phyloP scores from a whole-genome alignment of 53 echinoderm and acorn worm genomes.

The Temnopleurus reevesii region DNA sequence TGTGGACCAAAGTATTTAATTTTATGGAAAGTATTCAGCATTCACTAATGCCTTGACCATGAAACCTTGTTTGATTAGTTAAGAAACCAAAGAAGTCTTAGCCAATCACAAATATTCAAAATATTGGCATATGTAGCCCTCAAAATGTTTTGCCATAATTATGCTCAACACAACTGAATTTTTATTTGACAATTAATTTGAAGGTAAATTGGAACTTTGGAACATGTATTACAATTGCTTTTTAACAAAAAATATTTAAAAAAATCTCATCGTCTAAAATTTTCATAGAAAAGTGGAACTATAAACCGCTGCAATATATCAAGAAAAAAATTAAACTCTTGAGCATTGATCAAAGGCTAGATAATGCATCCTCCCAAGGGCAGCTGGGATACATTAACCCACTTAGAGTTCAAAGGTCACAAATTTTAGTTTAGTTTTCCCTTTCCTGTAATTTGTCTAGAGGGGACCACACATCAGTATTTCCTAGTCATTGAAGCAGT shows the following conservation, averaged over 20 bases:
- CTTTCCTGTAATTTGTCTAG: conserved; percentile 58
- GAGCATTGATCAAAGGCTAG: background rate
- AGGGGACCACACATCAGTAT: conserved; percentile 50
- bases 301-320: background rate
- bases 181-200: no score
- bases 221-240: no score
- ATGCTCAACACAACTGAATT: no score
- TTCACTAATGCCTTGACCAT: background rate
- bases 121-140: no score
- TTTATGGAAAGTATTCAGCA: background rate
- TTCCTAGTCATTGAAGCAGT: no score
- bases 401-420: conserved; percentile 11
- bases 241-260: no score
- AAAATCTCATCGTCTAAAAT: no score
- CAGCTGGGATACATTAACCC: conserved; percentile 60
- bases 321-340: background rate
- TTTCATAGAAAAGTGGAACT: background rate
- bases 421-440: conserved; percentile 52
- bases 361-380: background rate
- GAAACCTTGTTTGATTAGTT: no score
- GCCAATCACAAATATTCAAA: no score
- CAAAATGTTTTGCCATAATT: no score
- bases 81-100: no score
- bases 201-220: no score
- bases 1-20: conserved; percentile 6